Evolutionary conservation across 2,797 vertebrate genomes (phyloP).

Genomic region (Nyctalus aviator): DNA sequence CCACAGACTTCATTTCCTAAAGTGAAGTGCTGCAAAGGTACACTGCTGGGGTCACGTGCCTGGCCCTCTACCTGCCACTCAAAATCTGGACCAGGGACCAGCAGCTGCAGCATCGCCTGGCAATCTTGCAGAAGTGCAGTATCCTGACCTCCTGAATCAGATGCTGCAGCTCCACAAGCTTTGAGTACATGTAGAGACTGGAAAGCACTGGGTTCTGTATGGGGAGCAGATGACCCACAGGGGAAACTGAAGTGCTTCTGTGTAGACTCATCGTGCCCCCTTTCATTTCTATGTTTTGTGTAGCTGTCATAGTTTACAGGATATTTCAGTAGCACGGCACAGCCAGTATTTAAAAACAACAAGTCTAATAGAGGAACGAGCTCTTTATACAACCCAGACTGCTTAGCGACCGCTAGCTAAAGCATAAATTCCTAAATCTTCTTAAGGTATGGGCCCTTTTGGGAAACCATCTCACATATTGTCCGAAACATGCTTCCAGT

Average conservation of each 20-base stretch:
- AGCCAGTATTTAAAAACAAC: not conserved
- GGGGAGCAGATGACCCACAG: not conserved
- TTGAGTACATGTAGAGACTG: fast-evolving
- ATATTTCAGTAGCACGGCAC: not conserved
- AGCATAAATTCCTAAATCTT: not conserved
- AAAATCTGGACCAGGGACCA: fast-evolving
- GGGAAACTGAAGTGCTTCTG: not conserved
- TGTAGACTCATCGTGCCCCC: not conserved
- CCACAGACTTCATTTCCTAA: not conserved
- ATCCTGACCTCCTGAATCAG: not conserved
- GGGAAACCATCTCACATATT: not conserved
- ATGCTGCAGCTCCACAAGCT: not conserved
- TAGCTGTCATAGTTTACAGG: not conserved
- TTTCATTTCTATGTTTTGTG: not conserved
- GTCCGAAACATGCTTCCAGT: not conserved
- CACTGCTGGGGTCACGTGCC: fast-evolving
- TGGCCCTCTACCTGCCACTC: not conserved
- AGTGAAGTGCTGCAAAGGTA: not conserved
- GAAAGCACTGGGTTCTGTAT: not conserved
- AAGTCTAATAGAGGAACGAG: not conserved
- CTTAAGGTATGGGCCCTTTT: not conserved
- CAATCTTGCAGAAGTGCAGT: not conserved
- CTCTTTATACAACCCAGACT: not conserved
- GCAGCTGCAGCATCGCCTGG: not conserved
- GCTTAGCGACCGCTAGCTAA: not conserved